Evolutionary conservation across 35 echinoderm and acorn worm species (phyloP).

Genomic region (Apostichopus japonicus): DNA sequence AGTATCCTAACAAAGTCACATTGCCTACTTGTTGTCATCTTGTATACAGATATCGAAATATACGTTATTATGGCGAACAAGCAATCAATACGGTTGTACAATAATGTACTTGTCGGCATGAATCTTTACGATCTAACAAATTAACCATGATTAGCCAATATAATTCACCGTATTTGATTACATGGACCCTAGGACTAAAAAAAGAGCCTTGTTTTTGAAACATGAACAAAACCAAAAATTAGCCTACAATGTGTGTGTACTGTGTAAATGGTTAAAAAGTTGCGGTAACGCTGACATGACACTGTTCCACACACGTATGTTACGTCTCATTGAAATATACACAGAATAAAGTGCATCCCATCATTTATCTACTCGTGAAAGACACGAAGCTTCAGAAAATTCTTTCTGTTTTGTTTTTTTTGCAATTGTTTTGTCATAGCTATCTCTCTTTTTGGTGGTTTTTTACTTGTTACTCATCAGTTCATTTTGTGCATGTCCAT

Average conservation of each 20-base stretch:
- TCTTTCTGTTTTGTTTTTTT: no score
- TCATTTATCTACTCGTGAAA: constrained; percentile 1
- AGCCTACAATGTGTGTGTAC: neutral
- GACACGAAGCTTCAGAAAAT: no score
- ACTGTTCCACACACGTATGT: neutral
- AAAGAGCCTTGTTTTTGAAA: no score
- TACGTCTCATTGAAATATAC: constrained; percentile 29
- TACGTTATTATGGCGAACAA: neutral
- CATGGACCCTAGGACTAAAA: no score
- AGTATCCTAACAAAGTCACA: neutral
- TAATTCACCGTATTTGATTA: neutral
- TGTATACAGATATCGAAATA: neutral
- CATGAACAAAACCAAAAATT: no score
- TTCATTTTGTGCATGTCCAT: no score
- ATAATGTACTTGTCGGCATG: neutral
- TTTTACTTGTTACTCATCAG: no score
- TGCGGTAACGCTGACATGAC: no score
- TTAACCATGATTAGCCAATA: neutral
- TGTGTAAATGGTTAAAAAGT: neutral
- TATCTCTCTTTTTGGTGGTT: no score
- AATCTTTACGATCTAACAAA: neutral
- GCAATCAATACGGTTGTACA: neutral
- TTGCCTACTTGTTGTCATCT: neutral
- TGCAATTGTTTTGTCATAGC: no score
- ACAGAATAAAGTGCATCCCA: neutral